These are phyloP conservation scores for Lysiphlebus fabarum DNA, from an alignment of 1,140 invertebrate genomes.

Conservation along the genomic window DNA sequence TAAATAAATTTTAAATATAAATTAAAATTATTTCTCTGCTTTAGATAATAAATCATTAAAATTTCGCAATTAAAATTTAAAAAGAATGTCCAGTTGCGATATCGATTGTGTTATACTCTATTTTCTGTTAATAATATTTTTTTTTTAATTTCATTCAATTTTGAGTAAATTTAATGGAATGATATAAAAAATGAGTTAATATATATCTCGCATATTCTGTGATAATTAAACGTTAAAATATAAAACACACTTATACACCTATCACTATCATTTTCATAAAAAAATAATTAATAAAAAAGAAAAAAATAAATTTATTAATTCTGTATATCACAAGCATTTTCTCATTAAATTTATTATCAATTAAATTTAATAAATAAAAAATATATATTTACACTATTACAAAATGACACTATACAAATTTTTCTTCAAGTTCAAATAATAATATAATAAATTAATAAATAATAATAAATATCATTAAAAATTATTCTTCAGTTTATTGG, in stretches of 20 bases:
- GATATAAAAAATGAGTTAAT: conserved; percentile 16
- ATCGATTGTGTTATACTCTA: conserved; percentile 37
- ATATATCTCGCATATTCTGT: conserved; percentile 54
- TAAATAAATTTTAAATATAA: too few relatives aligned
- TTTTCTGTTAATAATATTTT: too few relatives aligned
- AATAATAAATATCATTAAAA: too few relatives aligned
- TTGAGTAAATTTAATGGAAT: conserved; percentile 46
- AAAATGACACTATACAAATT: too few relatives aligned
- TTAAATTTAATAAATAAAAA: conserved; percentile 21
- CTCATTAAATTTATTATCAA: background rate
- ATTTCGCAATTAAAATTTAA: too few relatives aligned
- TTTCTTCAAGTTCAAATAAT: too few relatives aligned
- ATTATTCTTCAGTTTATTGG: too few relatives aligned
- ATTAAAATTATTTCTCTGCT: too few relatives aligned
- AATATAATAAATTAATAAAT: too few relatives aligned
- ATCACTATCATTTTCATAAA: conserved; percentile 27
- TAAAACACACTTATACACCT: conserved; percentile 27
- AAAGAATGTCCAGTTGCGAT: too few relatives aligned
- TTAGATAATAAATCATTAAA: too few relatives aligned
- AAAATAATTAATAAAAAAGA: conserved; percentile 15
- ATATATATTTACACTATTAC: conserved; percentile 47
- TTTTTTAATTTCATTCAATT: conserved; percentile 44
- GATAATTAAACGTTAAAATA: conserved; percentile 49
- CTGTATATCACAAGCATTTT: background rate
- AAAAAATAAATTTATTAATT: conserved; percentile 7